Evolutionary conservation across 2,797 vertebrate genomes (phyloP).

Genomic region (Microcaecilia unicolor): DNA sequence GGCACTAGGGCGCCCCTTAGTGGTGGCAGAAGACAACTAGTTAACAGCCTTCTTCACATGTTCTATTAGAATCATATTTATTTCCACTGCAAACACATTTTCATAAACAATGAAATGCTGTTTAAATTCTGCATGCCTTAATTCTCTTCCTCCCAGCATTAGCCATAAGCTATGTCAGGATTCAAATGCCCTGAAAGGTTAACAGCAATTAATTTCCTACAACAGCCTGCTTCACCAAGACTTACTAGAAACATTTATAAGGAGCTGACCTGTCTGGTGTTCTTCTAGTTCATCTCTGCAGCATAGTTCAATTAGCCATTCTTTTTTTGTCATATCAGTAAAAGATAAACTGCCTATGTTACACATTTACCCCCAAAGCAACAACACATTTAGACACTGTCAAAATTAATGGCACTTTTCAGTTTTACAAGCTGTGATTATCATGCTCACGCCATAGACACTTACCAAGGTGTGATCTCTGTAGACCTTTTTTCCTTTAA

Average conservation of each 20-base stretch:
- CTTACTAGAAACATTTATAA: slow-evolving; percentile 19
- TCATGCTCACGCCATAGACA: slow-evolving; percentile 31
- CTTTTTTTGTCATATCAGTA: slow-evolving; percentile 20
- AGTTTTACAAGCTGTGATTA: slow-evolving; percentile 33
- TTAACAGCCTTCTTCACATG: no score
- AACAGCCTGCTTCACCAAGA: slow-evolving; percentile 30
- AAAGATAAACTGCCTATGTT: slow-evolving; percentile 19
- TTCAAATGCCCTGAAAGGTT: slow-evolving; percentile 32
- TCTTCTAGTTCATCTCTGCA: slow-evolving; percentile 16
- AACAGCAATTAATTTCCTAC: slow-evolving; percentile 34
- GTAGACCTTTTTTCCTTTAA: slow-evolving; percentile 23
- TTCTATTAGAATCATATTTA: no score
- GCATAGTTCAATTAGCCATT: slow-evolving; percentile 22
- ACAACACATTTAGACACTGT: slow-evolving; percentile 34
- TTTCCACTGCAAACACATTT: no score
- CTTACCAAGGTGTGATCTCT: slow-evolving; percentile 16
- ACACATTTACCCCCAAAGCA: slow-evolving; percentile 33
- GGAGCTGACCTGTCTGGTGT: slow-evolving; percentile 22
- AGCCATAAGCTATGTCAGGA: slow-evolving; percentile 24
- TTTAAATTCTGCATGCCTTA: slow-evolving; percentile 23
- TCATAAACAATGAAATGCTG: slow-evolving; percentile 17
- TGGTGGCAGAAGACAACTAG: no score
- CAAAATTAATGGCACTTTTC: slow-evolving; percentile 34
- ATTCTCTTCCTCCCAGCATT: slow-evolving; percentile 27
- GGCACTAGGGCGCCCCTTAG: no score